A percentile compares a stretch with the other conserved stretches of the same genome.
Conservation (phyloP, 1,140 invertebrate genomes). For the Saccostrea cuccullata region DNA sequence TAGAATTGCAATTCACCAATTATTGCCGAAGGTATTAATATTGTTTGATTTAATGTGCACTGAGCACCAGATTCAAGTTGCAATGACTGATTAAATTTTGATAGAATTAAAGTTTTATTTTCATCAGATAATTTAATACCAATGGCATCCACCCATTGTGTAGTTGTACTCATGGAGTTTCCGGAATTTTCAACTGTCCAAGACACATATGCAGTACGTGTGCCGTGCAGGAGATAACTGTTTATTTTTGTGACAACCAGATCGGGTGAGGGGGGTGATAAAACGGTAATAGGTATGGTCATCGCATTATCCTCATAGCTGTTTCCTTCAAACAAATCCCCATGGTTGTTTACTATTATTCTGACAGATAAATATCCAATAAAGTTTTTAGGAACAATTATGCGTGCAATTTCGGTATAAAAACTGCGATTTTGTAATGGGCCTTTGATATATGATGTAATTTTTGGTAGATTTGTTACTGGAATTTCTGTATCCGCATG, state of each 20-base stretch:
- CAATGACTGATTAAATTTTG: neutral
- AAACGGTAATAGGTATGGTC: neutral
- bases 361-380: neutral
- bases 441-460: neutral
- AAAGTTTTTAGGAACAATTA: neutral
- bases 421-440: neutral
- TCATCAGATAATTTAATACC: neutral
- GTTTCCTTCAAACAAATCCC: conserved; percentile 7
- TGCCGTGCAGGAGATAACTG: neutral
- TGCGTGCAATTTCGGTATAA: neutral
- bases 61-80: neutral
- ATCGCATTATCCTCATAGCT: neutral
- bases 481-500: neutral
- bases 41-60: neutral
- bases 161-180: neutral
- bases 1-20: neutral
- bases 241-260: neutral
- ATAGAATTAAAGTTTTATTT: neutral
- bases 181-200: neutral
- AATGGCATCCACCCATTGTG: neutral
- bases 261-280: neutral
- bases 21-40: neutral
- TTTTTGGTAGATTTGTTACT: neutral
- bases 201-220: neutral
- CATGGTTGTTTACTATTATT: neutral